Conservation (phyloP, 2,113 vertebrate genomes). For the Callipepla squamata region DNA sequence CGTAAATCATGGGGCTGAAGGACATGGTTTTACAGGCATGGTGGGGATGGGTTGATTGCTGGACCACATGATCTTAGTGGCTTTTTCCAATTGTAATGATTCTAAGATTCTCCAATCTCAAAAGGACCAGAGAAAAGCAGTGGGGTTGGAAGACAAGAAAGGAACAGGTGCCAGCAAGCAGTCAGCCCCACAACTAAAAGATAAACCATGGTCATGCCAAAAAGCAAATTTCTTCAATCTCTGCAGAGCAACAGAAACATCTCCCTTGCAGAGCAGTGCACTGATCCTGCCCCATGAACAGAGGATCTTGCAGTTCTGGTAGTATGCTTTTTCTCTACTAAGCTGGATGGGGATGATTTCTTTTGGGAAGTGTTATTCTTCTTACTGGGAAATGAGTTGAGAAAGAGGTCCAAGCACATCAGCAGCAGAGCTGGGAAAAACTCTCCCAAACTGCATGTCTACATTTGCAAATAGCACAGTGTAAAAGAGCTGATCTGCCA, state of each 20-base stretch:
- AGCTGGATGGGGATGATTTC: neutral
- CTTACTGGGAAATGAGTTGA: neutral
- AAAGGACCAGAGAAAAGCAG: neutral
- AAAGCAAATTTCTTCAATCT: neutral
- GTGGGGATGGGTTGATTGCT: no score
- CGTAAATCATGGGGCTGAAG: no score
- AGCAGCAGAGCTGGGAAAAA: neutral
- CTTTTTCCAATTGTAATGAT: no score
- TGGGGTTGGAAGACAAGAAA: neutral
- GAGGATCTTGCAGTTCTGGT: neutral
- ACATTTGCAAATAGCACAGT: neutral
- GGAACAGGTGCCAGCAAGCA: neutral
- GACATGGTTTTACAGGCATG: no score
- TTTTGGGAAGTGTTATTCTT: neutral
- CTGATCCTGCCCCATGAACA: fast-evolving
- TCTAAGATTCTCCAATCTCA: neutral
- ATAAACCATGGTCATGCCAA: neutral
- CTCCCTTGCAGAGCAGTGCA: neutral
- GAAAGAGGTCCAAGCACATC: neutral
- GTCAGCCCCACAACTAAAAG: neutral
- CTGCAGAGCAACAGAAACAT: neutral
- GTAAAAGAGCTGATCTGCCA: neutral
- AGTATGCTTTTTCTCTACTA: neutral
- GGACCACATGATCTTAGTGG: no score
- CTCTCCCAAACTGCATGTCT: neutral